phyloP scores from a whole-genome alignment of 2,113 vertebrate genomes.

The Furnarius figulus region DNA sequence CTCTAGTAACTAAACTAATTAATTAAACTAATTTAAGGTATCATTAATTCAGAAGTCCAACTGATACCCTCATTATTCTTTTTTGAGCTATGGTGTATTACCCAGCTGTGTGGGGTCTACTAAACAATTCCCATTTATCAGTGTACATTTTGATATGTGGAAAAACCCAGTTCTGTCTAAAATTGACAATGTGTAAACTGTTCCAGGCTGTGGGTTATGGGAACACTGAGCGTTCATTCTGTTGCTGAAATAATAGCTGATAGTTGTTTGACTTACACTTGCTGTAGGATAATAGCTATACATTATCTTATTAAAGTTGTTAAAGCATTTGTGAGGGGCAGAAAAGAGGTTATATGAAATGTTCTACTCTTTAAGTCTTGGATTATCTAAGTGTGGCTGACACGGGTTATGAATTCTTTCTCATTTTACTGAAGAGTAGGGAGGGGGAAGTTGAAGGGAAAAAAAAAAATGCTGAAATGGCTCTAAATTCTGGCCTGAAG shows the following conservation, averaged over 20 bases:
- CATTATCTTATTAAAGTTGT: slow-evolving; percentile 75
- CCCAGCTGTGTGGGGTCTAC: slow-evolving; percentile 37
- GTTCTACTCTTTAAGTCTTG: slow-evolving; percentile 59
- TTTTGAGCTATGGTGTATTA: slow-evolving; percentile 30
- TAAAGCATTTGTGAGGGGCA: slow-evolving; percentile 71
- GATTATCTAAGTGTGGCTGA: slow-evolving; percentile 65
- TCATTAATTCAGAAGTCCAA: slow-evolving; percentile 73
- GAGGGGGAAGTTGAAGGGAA: background rate
- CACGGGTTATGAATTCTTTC: slow-evolving; percentile 69
- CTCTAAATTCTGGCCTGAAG: background rate
- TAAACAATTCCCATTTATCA: slow-evolving; percentile 63
- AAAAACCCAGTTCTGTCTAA: slow-evolving; percentile 54
- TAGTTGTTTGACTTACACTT: slow-evolving; percentile 69
- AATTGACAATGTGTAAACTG: slow-evolving; percentile 72
- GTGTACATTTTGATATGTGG: slow-evolving; percentile 34
- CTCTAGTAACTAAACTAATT: slow-evolving; percentile 71
- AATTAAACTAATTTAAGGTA: slow-evolving; percentile 76
- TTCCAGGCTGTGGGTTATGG: slow-evolving; percentile 59
- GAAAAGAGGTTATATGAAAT: slow-evolving; percentile 65
- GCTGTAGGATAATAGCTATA: slow-evolving; percentile 69
- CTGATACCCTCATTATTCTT: slow-evolving; percentile 65
- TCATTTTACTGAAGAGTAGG: slow-evolving; percentile 36
- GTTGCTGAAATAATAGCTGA: slow-evolving; percentile 72
- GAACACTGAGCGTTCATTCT: slow-evolving; percentile 27
- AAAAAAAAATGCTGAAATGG: background rate